Base-by-base conservation (phyloP, 2,797 vertebrate genomes). In the Megalops cyprinoides region DNA sequence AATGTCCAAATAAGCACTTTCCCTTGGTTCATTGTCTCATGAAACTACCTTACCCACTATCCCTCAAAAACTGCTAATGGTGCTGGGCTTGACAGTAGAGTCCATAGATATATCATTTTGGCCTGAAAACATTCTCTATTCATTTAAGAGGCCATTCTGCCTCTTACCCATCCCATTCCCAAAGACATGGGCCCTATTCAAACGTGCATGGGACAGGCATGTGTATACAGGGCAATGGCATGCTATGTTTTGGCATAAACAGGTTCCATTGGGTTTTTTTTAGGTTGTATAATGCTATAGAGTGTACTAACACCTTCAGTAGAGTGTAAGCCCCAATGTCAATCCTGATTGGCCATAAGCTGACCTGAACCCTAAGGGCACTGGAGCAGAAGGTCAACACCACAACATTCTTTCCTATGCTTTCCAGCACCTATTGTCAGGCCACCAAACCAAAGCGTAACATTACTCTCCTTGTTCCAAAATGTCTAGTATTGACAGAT, bases 341-440 rank as follows among this genome's bases (percentile, higher is more conserved):
- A 79, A 74, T 79, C 56, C 15, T 76, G 69, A 79, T 28, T 51
- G 76, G 77, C 53, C 14, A 71, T n/a, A 44, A 49, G 39, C 55
- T 62, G 67, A 60, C n/a, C 31, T 76, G 51, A 55, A 76, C 53
- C 18, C 56, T 60, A n/a, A 62, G 37, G 23, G 55, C 46, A 71
- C 3, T 48, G 37, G 74, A 49, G 77, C 39, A 39, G 49, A 82
- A 74, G 44, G 56, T 75, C 58, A 71, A 82, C 77, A 82, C 14
- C 62, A 58, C 53, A 6, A 49, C 56, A 65, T 56, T 23, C 42
- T 55, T 69, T 20, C 65, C 20, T 7, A 6, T 20, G 67, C n/a
- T 14, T 65, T 51, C 23, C 42, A 15, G 4, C 5, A 20, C 10
- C 28, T 44, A 58, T 42, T 42, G 18, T 74, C 37, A 80, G 25